Conservation (phyloP, 2,888 invertebrate genomes). For the Latheticus oryzae region DNA sequence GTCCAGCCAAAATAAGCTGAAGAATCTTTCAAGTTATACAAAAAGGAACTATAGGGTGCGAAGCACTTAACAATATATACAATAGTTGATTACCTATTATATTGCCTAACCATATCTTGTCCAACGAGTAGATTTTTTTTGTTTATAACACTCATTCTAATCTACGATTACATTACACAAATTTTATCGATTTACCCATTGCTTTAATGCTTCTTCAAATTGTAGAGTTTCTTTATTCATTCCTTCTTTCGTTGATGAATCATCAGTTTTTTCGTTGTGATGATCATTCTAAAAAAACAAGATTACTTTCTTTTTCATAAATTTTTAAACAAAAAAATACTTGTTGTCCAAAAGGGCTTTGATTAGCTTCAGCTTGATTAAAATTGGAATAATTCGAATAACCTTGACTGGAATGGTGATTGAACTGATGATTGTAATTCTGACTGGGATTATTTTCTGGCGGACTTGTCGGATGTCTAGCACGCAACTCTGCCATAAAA, state of each 20-base stretch:
- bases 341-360: conserved; percentile 55
- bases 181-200: conserved; percentile 76
- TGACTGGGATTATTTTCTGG: conserved; percentile 57
- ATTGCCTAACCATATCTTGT: conserved; percentile 20
- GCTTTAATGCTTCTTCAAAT: conserved; percentile 75
- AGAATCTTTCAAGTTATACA: conserved; percentile 40
- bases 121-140: too few relatives aligned
- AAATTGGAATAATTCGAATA: conserved; percentile 53
- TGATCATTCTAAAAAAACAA: conserved; percentile 22
- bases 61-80: conserved; percentile 38
- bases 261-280: conserved; percentile 49
- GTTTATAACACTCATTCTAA: conserved; percentile 14
- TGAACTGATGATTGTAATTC: conserved; percentile 45
- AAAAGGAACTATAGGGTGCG: conserved; percentile 49
- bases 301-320: too few relatives aligned
- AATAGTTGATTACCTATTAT: conserved; percentile 10
- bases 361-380: conserved; percentile 49
- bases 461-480: conserved; percentile 66
- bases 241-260: conserved; percentile 53
- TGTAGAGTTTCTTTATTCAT: conserved; percentile 62
- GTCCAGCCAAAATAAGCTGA: conserved; percentile 45
- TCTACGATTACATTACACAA: too few relatives aligned
- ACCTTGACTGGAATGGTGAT: conserved; percentile 47
- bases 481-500: conserved; percentile 70
- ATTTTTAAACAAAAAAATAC: too few relatives aligned